Evolutionary conservation across 2,888 invertebrate genomes (phyloP).

Genomic region (Mycalesis mineus): DNA sequence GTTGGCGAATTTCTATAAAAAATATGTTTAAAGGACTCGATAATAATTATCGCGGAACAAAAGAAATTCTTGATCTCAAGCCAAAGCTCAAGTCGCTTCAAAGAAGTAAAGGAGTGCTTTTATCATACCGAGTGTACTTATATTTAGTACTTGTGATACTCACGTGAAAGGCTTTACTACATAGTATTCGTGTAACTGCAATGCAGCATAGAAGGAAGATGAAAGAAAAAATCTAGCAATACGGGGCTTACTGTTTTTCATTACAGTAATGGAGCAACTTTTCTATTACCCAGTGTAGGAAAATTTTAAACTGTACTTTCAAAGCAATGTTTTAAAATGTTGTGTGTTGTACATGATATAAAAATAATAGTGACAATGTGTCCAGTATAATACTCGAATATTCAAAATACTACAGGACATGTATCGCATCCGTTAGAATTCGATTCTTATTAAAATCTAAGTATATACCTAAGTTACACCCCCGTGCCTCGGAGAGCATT

Average conservation of each 20-base stretch:
- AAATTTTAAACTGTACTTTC: slow-evolving; percentile 3
- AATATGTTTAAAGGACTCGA: too few species aligned
- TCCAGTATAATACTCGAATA: too few species aligned
- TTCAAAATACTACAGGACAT: too few species aligned
- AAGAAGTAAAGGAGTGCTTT: not conserved
- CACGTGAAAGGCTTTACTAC: not conserved
- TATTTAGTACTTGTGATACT: not conserved
- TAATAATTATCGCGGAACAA: too few species aligned
- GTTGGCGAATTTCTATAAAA: too few species aligned
- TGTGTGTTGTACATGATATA: not conserved
- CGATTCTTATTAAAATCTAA: too few species aligned
- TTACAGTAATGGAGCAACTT: slow-evolving; percentile 10
- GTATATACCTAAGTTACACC: too few species aligned
- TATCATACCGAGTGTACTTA: not conserved
- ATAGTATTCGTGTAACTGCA: slow-evolving; percentile 9
- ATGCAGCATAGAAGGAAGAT: slow-evolving; percentile 10
- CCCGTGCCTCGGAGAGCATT: too few species aligned
- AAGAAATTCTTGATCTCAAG: too few species aligned
- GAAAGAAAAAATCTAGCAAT: slow-evolving; percentile 14
- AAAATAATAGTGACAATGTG: not conserved
- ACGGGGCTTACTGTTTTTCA: slow-evolving; percentile 7
- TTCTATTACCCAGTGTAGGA: slow-evolving; percentile 4
- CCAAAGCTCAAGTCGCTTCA: not conserved
- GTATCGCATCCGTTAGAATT: too few species aligned
- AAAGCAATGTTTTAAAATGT: slow-evolving; percentile 7